phyloP scores from a whole-genome alignment of 2,797 vertebrate species.

The Gorsachius magnificus region DNA sequence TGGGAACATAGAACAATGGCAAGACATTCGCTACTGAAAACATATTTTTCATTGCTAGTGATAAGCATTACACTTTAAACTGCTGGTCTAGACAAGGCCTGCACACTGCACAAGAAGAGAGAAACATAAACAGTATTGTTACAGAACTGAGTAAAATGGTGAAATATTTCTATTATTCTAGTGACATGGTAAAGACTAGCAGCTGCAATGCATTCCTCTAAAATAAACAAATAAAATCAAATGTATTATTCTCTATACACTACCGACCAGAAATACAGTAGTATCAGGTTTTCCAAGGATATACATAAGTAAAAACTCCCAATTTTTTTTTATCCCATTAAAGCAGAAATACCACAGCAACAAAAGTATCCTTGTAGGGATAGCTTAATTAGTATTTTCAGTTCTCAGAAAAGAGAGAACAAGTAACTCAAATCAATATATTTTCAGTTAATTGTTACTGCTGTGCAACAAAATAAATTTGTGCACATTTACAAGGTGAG shows the following conservation, averaged over 20 bases:
- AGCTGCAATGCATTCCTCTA: not conserved
- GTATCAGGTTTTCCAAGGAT: not conserved
- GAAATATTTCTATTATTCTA: not conserved
- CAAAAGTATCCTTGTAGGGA: not conserved
- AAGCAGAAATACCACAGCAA: conserved; percentile 11
- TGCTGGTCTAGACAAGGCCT: not conserved
- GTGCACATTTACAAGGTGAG: not conserved
- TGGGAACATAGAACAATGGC: not conserved
- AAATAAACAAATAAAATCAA: not conserved
- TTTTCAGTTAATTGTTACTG: conserved; percentile 24
- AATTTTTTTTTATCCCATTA: not conserved
- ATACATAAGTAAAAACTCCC: not conserved
- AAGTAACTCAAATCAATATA: not conserved
- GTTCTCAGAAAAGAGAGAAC: not conserved
- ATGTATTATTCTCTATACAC: not conserved
- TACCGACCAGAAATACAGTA: not conserved
- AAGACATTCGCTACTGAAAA: not conserved
- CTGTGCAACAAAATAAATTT: conserved; percentile 4
- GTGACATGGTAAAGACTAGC: not conserved
- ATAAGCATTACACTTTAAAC: not conserved
- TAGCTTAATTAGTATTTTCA: conserved; percentile 23
- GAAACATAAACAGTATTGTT: not conserved
- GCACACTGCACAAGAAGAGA: not conserved
- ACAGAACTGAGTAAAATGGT: not conserved
- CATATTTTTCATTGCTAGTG: not conserved